Base-by-base conservation (phyloP, 2,888 invertebrate genomes). In the Monochamus alternatus region DNA sequence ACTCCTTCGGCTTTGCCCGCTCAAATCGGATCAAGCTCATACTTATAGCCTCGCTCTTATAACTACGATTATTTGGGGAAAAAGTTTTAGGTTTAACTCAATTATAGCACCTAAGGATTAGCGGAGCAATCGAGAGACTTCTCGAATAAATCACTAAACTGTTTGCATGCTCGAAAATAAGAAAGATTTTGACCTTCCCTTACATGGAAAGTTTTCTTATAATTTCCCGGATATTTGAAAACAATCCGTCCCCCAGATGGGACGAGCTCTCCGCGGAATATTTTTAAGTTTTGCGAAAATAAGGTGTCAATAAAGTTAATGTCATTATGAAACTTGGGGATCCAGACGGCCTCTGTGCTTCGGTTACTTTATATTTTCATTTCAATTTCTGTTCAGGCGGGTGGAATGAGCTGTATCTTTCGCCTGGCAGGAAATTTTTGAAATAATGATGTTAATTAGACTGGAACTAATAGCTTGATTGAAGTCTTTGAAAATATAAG, bases 101-200 rank as follows among this genome's bases (percentile, higher is more conserved):
- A 82, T 81, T 81, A 81, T 74, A 75, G 78, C 80, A 81, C 79
- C 81, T 80, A 78, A 75, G 80, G 78, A 81, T 79, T 80, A 80
- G 73, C 75, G 75, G 74, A 77, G 79, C 78, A 79, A 81, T 81
- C 77, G 75, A 65, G 67, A 75, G 74, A 78, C 69, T 74, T 75
- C 58, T 47, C 70, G 74, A 81, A 83, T 83, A 81, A 81, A 83
- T 83, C 83, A 80, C 72, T 74, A 77, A 78, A 78, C 76, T 82
- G 79, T 82, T 81, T 82, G 77, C 73, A 59, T 65, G 75, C 67
- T 75, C 75, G 80, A 68, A 77, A 80, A 76, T 76, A 74, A 77
- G 75, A 72, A 22, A 22, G 76, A 80, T 76, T 73, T 70, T 63
- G 74, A 65, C 71, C 44, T 64, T 75, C 71, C 69, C 58, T 59